Evolutionary conservation across 2,888 invertebrate species (phyloP), one percentile per base, ranked within the genome.

Genomic region (Tridacna crocea): DNA sequence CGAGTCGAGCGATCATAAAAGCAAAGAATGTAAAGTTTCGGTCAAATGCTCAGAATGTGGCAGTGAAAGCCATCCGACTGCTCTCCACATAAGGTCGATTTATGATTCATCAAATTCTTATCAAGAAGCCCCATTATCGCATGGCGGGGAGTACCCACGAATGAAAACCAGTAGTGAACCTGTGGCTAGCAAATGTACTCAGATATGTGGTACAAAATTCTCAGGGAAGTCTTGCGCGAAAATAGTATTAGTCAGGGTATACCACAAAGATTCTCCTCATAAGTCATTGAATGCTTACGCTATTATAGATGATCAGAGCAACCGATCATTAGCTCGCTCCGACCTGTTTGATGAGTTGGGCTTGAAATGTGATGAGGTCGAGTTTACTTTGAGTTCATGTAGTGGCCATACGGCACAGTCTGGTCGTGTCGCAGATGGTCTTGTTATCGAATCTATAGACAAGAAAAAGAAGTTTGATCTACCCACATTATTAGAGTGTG

Each of bases 261-360:
- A 72, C 61, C 63, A 58, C 19, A 24, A 73, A 26, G 47, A 36
- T 11, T 6, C 51, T 3, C 81, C 75, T 27, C 17, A 36, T 0
- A 70, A 47, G n/a, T 19, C 24, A 22, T 36, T 68, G 0, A 82
- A 72, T 26, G 61, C 58, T 22, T 78, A 78, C 27, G 83, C 81
- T 10, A 72, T 80, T 17, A 58, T 83, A 19, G 83, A 85, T 65
- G 82, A 83, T 46, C 86, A 86, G 27, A 79, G 73, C 22, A 83
- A 86, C 24, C 48, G 65, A 26, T 77, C 80, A 17, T 61, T 82
- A 55, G 81, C 73, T 51, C 51, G 51, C 17, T 36, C 61, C n/a
- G 63, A 70, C 6, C 47, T 60, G 8, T 70, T 82, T 19, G 75
- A 78, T 47, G 12, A 19, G 6, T 75, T 82, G 55, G 66, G 51